Conservation (phyloP, 2,888 invertebrate genomes). For the Rhingia rostrata region DNA sequence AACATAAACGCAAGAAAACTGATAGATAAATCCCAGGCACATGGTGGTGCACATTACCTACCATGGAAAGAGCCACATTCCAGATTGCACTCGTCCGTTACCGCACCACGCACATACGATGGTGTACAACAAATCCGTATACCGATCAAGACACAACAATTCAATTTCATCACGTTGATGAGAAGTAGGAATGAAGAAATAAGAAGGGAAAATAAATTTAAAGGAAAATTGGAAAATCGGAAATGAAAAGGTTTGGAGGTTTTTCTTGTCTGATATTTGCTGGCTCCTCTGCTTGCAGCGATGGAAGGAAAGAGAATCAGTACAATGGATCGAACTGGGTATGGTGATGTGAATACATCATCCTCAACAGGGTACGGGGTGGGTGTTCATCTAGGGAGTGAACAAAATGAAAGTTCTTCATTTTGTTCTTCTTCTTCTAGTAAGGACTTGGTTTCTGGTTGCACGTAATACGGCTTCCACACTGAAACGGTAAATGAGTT, state of each 20-base stretch:
- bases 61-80: constrained; percentile 16
- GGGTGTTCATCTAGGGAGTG: not conserved
- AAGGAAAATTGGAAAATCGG: constrained; percentile 7
- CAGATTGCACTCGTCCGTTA: constrained; percentile 10
- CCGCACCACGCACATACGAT: not conserved
- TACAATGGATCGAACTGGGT: not conserved
- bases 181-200: not conserved
- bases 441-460: too few relatives aligned
- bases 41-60: constrained; percentile 7
- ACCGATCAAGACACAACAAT: constrained; percentile 25
- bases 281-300: constrained; percentile 10
- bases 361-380: too few relatives aligned
- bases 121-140: constrained; percentile 8
- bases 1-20: not conserved
- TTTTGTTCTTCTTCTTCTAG: too few relatives aligned
- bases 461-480: too few relatives aligned
- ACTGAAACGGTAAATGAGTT: too few relatives aligned
- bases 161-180: constrained; percentile 23
- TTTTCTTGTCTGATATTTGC: constrained; percentile 1
- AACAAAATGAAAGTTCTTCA: too few relatives aligned
- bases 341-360: too few relatives aligned
- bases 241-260: constrained; percentile 27
- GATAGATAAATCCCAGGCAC: not conserved
- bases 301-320: not conserved
- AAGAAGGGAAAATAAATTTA: not conserved